Conservation (phyloP, 2,797 vertebrate species). For the Pipistrellus pygmaeus region DNA sequence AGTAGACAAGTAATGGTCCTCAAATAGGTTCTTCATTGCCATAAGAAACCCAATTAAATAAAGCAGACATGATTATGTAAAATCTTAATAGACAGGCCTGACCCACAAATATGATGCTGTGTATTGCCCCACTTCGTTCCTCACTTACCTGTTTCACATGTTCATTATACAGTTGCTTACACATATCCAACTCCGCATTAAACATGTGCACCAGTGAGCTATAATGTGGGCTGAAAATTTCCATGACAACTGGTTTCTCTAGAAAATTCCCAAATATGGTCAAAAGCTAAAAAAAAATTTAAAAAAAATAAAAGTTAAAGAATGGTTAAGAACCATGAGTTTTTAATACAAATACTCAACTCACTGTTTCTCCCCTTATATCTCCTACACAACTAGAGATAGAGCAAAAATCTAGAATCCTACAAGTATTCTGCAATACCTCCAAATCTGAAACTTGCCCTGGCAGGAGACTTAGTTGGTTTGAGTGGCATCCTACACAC, state of each 20-base stretch:
- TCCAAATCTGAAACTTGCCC: neutral
- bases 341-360: conserved; percentile 59
- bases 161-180: conserved; percentile 88
- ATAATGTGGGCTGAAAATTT: conserved; percentile 90
- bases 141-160: conserved; percentile 88
- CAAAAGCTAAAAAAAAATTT: conserved; percentile 86
- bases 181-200: conserved; percentile 88
- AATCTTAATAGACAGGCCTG: neutral
- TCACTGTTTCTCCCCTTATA: neutral
- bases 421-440: neutral
- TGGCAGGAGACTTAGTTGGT: neutral
- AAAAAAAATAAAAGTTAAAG: conserved; percentile 66
- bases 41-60: conserved; percentile 6
- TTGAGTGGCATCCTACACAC: neutral
- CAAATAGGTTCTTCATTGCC: neutral
- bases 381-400: neutral
- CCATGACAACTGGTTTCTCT: conserved; percentile 88
- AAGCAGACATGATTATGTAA: neutral
- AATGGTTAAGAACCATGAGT: conserved; percentile 17
- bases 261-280: conserved; percentile 91
- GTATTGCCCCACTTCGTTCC: neutral
- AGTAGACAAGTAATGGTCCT: neutral
- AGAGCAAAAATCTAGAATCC: conserved; percentile 5
- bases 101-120: neutral
- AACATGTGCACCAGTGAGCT: conserved; percentile 88